Base-by-base conservation (phyloP, 2,113 vertebrate genomes). In the Tapirus terrestris region DNA sequence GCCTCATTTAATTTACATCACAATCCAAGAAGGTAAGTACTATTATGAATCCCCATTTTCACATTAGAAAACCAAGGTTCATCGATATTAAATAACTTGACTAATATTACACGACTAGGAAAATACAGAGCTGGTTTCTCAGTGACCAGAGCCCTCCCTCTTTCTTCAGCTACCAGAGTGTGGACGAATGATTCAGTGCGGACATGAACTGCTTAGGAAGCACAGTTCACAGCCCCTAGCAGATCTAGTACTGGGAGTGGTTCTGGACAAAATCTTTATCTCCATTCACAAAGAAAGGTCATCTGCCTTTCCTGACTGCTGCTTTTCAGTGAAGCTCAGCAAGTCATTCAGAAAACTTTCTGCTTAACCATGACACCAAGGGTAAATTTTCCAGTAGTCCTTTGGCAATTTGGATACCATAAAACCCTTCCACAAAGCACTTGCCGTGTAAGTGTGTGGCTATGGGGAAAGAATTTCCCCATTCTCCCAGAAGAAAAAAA, bases 261-360 rank as follows among this genome's bases (percentile, higher is more conserved):
- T 29, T 87, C 81, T 61, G 31, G 48, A 48, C 48, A 68, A 60
- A 93, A 60, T 67, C 51, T 75, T 25, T n/a, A 93, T 56, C 63
- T 84, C 56, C 84, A 31, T 51, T 89, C 51, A 33, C 33, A 70
- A 60, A 23, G 56, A 90, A 80, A 58, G 45, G 31, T 68, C 39
- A 23, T 39, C 25, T 39, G 20, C 21, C 72, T 96, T 92, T 61
- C 56, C 31, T 75, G 58, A 17, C 31, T 43, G n/a, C 56, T 92
- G 89, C 60, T 94, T 81, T 81, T 31, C n/a, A 80, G 25, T 45
- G 39, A 91, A 39, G 21, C 58, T 79, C 48, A 91, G 33, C 45
- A 56, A 86, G n/a, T 91, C 58, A 48, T 53, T 95, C 61, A 70
- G 84, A 85, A 63, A 96, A 72, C 39, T 80, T 31, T 53, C 45